Percentiles rank a stretch among this genome's conserved stretches.
Conservation (phyloP, 1,140 invertebrate species). For the Schlechtendalia chinensis region DNA sequence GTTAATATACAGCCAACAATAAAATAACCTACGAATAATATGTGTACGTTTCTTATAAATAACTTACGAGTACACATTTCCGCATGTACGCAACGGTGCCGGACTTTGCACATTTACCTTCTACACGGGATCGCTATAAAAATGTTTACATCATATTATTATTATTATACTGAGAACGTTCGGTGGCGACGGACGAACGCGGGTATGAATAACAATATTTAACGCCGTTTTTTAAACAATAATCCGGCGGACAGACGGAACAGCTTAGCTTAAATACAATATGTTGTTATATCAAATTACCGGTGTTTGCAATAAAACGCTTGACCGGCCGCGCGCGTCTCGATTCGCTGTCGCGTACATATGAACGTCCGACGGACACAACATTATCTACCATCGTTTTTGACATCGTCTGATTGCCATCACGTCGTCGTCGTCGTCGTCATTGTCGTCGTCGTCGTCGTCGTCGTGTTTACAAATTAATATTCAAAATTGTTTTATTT, state of each 20-base stretch:
- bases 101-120: conserved; percentile 14
- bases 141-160: neutral
- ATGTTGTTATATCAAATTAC: too few relatives aligned
- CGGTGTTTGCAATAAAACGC: too few relatives aligned
- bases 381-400: neutral
- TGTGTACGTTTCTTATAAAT: neutral
- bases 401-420: neutral
- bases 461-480: conserved; percentile 27
- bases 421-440: neutral
- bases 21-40: too few relatives aligned
- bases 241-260: too few relatives aligned
- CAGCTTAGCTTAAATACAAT: too few relatives aligned
- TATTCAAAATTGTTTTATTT: conserved; percentile 22
- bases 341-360: conserved; percentile 7
- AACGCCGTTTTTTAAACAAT: too few relatives aligned
- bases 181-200: neutral
- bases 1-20: too few relatives aligned
- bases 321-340: neutral
- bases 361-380: neutral
- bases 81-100: neutral
- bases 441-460: neutral
- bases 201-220: neutral
- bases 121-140: neutral
- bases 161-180: neutral
- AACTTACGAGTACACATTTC: conserved; percentile 48